These are phyloP conservation scores for Selenia dentaria DNA, from an alignment of 2,888 invertebrate species.

Conservation along the genomic window DNA sequence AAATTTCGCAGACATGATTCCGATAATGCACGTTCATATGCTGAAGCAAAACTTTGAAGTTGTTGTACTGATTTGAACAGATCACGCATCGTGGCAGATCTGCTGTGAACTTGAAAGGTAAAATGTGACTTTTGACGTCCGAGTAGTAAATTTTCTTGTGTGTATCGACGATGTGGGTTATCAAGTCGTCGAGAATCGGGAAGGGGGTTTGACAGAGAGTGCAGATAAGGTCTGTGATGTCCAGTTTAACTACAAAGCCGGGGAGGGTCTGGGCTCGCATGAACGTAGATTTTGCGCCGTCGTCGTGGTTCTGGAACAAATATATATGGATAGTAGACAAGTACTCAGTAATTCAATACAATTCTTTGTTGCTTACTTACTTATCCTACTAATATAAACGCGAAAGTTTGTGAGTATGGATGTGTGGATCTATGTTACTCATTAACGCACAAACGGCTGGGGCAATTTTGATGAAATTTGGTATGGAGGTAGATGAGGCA, in stretches of 20 bases:
- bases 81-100: conserved; percentile 39
- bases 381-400: no score
- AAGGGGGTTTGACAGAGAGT: conserved; percentile 40
- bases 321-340: no score
- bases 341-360: no score
- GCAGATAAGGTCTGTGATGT: conserved; percentile 53
- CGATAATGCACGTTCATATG: conserved; percentile 64
- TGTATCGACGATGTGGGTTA: conserved; percentile 40
- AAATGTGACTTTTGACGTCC: conserved; percentile 47
- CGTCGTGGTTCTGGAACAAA: conserved; percentile 29
- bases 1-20: conserved; percentile 77
- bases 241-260: conserved; percentile 51
- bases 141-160: conserved; percentile 44
- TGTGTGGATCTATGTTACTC: no score
- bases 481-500: no score
- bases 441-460: no score
- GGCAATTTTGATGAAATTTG: no score
- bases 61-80: conserved; percentile 44
- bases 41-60: conserved; percentile 53
- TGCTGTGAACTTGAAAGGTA: conserved; percentile 53
- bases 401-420: no score
- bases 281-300: conserved; percentile 25
- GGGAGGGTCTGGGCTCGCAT: conserved; percentile 34
- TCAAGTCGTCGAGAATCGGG: conserved; percentile 38
- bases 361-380: no score